Evolutionary conservation across 2,888 invertebrate genomes (phyloP).

Genomic region (Lottia scabra): DNA sequence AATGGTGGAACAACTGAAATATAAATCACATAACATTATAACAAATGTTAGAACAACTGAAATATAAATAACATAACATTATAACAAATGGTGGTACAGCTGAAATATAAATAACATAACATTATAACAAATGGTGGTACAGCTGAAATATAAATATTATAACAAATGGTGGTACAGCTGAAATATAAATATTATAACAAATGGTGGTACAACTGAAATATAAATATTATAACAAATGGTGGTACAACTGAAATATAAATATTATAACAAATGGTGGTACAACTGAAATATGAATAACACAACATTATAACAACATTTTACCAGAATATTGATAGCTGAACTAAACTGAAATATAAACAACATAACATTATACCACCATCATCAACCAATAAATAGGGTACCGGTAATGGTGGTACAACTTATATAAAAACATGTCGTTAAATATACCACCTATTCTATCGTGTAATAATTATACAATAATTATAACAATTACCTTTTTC

Average conservation of each 20-base stretch:
- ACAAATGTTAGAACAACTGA: slow-evolving; percentile 76
- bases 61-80: slow-evolving; percentile 14
- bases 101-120: slow-evolving; percentile 32
- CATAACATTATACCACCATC: slow-evolving; percentile 73
- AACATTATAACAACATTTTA: too few species aligned
- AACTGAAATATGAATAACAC: not conserved
- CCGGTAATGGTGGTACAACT: slow-evolving; percentile 74
- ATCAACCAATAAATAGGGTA: slow-evolving; percentile 67
- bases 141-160: not conserved
- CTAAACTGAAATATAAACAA: too few species aligned
- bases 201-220: not conserved
- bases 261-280: slow-evolving; percentile 17
- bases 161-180: slow-evolving; percentile 76
- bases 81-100: slow-evolving; percentile 73
- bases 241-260: slow-evolving; percentile 17
- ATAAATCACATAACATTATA: slow-evolving; percentile 50
- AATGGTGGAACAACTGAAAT: slow-evolving; percentile 73
- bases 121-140: slow-evolving; percentile 74
- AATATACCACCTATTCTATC: not conserved
- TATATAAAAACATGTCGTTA: slow-evolving; percentile 23
- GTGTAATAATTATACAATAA: not conserved
- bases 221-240: not conserved
- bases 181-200: slow-evolving; percentile 19
- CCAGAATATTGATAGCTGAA: too few species aligned
- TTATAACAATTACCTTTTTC: slow-evolving; percentile 87